A percentile compares a stretch with the other conserved stretches of the same genome.
phyloP scores from a whole-genome alignment of 2,113 vertebrate genomes.

The Neodon shergylaensis region DNA sequence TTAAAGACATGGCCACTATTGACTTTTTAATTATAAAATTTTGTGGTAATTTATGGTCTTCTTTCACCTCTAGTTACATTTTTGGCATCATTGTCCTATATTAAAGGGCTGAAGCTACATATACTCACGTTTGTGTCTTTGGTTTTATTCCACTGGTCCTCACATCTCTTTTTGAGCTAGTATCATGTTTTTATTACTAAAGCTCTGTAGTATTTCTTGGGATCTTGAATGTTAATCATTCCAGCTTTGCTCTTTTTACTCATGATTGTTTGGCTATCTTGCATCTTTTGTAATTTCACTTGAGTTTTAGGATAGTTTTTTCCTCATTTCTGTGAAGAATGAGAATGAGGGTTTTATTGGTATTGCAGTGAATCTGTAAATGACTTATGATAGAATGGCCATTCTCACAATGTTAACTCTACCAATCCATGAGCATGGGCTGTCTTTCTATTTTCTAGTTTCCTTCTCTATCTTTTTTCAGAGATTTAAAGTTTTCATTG shows the following conservation, averaged over 20 bases:
- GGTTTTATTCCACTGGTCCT: too few relatives aligned
- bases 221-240: too few relatives aligned
- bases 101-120: too few relatives aligned
- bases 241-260: neutral
- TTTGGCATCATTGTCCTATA: too few relatives aligned
- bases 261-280: neutral
- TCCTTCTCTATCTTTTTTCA: neutral
- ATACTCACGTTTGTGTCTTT: too few relatives aligned
- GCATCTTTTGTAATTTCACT: neutral
- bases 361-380: neutral
- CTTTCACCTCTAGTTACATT: constrained; percentile 8
- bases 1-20: too few relatives aligned
- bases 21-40: neutral
- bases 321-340: neutral
- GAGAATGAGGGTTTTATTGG: neutral
- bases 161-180: too few relatives aligned
- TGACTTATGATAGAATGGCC: neutral
- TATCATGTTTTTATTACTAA: too few relatives aligned
- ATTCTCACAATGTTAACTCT: neutral
- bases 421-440: neutral
- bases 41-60: neutral
- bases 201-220: too few relatives aligned
- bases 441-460: too few relatives aligned
- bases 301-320: neutral
- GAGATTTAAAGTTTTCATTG: neutral